Evolutionary conservation across 1,140 invertebrate species (phyloP), one percentile per base, ranked within the genome.

Genomic region (Branchinecta lindahli): DNA sequence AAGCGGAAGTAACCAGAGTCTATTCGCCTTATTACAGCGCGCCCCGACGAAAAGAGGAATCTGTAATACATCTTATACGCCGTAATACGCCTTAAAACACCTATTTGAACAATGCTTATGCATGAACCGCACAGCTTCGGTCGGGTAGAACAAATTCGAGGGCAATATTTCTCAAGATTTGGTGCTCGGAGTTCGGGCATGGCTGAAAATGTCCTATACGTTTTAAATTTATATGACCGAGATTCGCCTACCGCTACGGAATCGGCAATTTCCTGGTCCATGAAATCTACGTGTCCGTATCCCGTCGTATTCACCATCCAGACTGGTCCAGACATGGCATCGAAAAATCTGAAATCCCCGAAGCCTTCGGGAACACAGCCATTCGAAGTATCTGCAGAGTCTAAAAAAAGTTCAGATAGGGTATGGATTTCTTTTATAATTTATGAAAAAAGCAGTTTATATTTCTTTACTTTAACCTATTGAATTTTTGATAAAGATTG

Each of bases 301-400:
- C 45, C 45, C 1, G 75, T 75, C 9, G 75, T 73, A 66, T 75
- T 75, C 21, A 75, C 67, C 46, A 70, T 71, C 75, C 75, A 75
- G 18, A 68, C 61, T 7, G 72, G 69, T 10, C 74, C 69, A 20
- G 67, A 45, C 68, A 75, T 68, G 5, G 75, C 74, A 15, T 74
- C 61, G 70, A 72, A 75, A 65, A 75, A 75, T 7, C 75, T 45
- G 8, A 68, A 52, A 46, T 75, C 74, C 1, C 72, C 70, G 8
- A 75, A 66, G 5, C 69, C 52, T 7, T 69, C 72, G 0, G 75
- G 75, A 15, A 73, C 75, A 46, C 75, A 75, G 7, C 74, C 33
- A 33, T 33, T 69, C 0, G 70, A 67, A 15, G 44, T 69, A 8
- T 66, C 33, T 45, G 47, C 44, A n/a, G 7, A 52, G 12, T 68